Evolutionary conservation across 1,140 invertebrate species (phyloP).

Genomic region (Delia radicum): DNA sequence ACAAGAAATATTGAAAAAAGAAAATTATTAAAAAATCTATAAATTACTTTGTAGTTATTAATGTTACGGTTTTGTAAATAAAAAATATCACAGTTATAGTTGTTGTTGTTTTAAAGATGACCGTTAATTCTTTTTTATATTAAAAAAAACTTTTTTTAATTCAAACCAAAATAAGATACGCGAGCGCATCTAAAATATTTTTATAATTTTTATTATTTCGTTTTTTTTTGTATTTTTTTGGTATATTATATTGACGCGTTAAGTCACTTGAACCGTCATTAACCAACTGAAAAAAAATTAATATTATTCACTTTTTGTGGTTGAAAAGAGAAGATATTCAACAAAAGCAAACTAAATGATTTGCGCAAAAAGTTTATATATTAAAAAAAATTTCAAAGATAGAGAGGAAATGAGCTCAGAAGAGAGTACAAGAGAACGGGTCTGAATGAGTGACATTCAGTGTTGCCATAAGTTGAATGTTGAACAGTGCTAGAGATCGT

Average conservation of each 20-base stretch:
- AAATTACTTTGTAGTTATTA: neutral
- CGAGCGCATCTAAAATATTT: neutral
- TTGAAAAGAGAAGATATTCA: neutral
- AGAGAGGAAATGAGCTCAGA: too few relatives aligned
- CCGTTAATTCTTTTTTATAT: neutral
- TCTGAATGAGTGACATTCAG: too few relatives aligned
- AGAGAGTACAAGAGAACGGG: too few relatives aligned
- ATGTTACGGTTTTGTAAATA: neutral
- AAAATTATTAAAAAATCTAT: neutral
- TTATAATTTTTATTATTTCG: neutral
- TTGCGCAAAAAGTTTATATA: too few relatives aligned
- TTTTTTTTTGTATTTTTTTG: neutral
- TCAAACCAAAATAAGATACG: neutral
- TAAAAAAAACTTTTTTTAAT: neutral
- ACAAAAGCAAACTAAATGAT: neutral
- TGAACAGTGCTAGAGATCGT: too few relatives aligned
- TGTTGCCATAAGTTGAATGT: too few relatives aligned
- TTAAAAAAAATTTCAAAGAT: too few relatives aligned
- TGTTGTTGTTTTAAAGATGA: neutral
- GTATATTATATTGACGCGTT: slow-evolving; percentile 4
- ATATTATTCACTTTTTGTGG: neutral
- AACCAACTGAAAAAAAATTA: slow-evolving; percentile 8
- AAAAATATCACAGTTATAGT: neutral
- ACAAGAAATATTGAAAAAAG: neutral
- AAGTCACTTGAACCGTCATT: slow-evolving; percentile 15